These are phyloP conservation scores for Amazona guildingii DNA, from an alignment of 2,113 vertebrate genomes.

Conservation along the genomic window DNA sequence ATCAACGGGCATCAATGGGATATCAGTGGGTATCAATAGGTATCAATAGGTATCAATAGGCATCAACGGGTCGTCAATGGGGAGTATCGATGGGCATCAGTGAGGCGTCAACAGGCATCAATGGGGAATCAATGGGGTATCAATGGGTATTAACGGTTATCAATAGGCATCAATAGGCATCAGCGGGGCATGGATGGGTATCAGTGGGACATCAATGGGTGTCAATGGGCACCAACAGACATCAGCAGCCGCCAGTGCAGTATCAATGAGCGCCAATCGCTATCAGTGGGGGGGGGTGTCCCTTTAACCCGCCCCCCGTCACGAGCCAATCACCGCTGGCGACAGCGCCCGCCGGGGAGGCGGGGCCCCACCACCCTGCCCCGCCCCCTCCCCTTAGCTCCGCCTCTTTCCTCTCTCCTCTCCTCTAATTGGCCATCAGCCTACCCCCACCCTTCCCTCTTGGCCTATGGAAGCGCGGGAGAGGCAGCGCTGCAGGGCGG, in stretches of 20 bases:
- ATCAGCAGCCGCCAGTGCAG: no score
- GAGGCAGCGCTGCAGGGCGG: neutral
- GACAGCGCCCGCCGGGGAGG: constrained; percentile 49
- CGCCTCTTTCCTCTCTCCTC: neutral
- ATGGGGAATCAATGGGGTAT: rapidly evolving
- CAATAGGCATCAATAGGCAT: neutral
- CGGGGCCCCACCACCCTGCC: rapidly evolving
- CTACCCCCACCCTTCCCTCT: neutral
- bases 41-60: rapidly evolving
- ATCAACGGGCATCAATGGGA: neutral
- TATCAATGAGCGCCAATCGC: no score
- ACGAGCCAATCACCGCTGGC: neutral
- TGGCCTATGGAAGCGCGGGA: neutral
- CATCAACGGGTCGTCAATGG: neutral
- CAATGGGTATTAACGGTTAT: rapidly evolving
- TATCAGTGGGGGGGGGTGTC: no score
- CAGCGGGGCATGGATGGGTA: no score
- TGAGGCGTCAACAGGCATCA: neutral
- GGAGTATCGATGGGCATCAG: neutral
- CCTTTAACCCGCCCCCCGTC: neutral
- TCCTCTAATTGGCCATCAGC: neutral
- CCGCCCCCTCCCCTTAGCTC: rapidly evolving
- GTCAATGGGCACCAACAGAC: rapidly evolving
- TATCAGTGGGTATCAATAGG: neutral
- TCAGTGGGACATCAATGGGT: rapidly evolving